Evolutionary conservation across 2,888 invertebrate species (phyloP).

Genomic region (Syrphus vitripennis): DNA sequence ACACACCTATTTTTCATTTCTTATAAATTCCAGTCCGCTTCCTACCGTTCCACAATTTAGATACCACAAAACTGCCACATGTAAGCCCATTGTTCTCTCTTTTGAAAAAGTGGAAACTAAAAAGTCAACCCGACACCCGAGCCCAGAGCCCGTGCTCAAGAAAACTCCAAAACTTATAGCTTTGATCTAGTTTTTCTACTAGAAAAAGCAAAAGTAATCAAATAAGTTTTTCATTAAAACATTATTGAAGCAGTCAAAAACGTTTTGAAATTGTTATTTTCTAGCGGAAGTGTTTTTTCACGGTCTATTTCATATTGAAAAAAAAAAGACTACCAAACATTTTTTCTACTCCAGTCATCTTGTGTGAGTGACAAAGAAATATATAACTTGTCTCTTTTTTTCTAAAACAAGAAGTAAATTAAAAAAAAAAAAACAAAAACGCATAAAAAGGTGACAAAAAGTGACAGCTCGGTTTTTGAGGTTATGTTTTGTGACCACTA

Average conservation of each 20-base stretch:
- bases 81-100: slow-evolving; percentile 39
- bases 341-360: slow-evolving; percentile 33
- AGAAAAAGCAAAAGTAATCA: not conserved
- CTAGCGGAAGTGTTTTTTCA: slow-evolving; percentile 18
- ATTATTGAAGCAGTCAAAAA: not conserved
- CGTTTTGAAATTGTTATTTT: not conserved
- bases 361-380: slow-evolving; percentile 34
- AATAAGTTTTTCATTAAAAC: not conserved
- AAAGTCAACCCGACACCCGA: slow-evolving; percentile 36
- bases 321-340: slow-evolving; percentile 25
- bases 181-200: slow-evolving; percentile 24
- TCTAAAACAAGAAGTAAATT: not conserved
- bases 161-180: slow-evolving; percentile 3
- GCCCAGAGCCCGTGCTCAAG: not conserved
- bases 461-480: slow-evolving; percentile 59
- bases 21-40: no score
- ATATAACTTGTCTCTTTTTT: slow-evolving; percentile 1
- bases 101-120: slow-evolving; percentile 50
- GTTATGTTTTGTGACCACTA: slow-evolving; percentile 66
- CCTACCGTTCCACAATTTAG: slow-evolving; percentile 39
- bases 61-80: slow-evolving; percentile 39
- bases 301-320: slow-evolving; percentile 29
- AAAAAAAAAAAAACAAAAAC: slow-evolving; percentile 17
- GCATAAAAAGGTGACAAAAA: slow-evolving; percentile 33
- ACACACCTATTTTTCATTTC: no score